These are phyloP conservation scores for Vesta saturnalis DNA, from an alignment of 2,888 invertebrate species.

Conservation along the genomic window DNA sequence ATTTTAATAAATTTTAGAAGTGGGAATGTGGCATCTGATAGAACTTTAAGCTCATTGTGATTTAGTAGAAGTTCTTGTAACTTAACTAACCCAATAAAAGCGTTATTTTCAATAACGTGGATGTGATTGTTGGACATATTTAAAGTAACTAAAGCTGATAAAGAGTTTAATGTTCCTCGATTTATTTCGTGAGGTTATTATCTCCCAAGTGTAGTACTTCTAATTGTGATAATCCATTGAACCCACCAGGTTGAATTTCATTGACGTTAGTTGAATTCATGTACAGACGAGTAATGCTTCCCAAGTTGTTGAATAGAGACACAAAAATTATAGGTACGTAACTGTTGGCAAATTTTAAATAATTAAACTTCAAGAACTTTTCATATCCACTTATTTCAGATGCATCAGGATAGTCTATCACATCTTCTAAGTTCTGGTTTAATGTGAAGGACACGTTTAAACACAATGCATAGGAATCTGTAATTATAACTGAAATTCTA, in stretches of 20 bases:
- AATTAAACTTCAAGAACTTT: too few species aligned
- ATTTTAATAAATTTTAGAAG: neutral
- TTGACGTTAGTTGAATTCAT: neutral
- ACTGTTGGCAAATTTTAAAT: too few species aligned
- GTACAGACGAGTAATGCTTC: too few species aligned
- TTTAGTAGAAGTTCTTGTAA: slow-evolving; percentile 7
- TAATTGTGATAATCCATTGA: slow-evolving; percentile 16
- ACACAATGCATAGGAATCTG: too few species aligned
- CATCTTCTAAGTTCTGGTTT: too few species aligned
- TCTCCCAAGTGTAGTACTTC: slow-evolving; percentile 9
- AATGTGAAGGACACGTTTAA: too few species aligned
- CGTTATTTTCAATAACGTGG: slow-evolving; percentile 1
- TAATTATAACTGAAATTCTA: too few species aligned
- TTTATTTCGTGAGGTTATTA: neutral
- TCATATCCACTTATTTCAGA: too few species aligned
- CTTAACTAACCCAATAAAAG: slow-evolving; percentile 9
- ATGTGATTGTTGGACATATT: slow-evolving; percentile 8
- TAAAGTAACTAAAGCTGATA: neutral
- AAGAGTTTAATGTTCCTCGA: neutral
- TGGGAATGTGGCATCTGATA: neutral
- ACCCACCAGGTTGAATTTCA: slow-evolving; percentile 30
- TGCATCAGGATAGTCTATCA: too few species aligned
- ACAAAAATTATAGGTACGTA: too few species aligned
- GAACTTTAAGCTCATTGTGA: neutral
- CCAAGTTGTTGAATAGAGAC: too few species aligned